phyloP scores from a whole-genome alignment of 2,797 vertebrate species.

The Cyclura pinguis region DNA sequence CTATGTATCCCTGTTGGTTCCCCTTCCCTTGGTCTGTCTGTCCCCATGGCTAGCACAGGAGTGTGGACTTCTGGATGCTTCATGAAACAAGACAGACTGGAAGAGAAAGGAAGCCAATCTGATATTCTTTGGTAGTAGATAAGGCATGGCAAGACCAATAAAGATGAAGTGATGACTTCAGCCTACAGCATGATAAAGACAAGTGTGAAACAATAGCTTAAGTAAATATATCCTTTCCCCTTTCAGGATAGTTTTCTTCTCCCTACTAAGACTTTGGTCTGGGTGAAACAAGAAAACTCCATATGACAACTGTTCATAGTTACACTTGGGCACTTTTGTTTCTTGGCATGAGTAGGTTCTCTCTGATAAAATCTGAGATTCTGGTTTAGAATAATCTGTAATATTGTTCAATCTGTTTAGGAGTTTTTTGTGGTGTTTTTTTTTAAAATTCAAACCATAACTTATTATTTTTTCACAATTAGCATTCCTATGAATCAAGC shows the following conservation, averaged over 20 bases:
- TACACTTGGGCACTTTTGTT: not conserved
- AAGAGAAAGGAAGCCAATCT: not conserved
- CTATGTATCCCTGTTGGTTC: not conserved
- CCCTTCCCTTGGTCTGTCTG: not conserved
- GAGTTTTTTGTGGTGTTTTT: too few relatives aligned
- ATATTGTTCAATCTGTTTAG: not conserved
- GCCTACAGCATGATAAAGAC: not conserved
- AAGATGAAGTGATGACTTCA: not conserved
- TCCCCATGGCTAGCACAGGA: not conserved
- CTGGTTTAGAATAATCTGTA: conserved; percentile 29
- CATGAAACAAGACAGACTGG: too few relatives aligned
- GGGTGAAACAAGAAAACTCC: not conserved
- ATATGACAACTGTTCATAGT: not conserved
- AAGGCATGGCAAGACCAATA: not conserved
- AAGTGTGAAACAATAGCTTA: not conserved
- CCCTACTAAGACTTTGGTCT: not conserved
- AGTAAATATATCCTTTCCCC: not conserved
- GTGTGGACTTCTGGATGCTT: not conserved
- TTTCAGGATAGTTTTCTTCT: not conserved
- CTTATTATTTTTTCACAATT: not conserved
- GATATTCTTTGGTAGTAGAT: not conserved
- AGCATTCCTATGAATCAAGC: conserved; percentile 61
- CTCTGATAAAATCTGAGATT: not conserved
- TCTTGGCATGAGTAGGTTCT: not conserved
- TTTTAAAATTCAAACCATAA: not conserved